Evolutionary conservation across 2,113 vertebrate species (phyloP).

Genomic region (Cygnus buccinator): DNA sequence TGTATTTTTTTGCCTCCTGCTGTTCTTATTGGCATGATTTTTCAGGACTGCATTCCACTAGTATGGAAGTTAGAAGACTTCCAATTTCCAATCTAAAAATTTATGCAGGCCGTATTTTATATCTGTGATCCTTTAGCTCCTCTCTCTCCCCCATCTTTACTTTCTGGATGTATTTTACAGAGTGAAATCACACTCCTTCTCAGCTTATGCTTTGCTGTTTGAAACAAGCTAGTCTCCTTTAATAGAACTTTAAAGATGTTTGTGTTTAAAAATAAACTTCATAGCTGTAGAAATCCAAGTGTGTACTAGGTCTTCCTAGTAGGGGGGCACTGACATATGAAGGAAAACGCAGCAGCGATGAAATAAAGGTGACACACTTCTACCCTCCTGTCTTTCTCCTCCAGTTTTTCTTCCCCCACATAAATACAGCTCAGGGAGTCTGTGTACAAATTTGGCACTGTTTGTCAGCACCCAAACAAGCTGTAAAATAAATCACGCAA

Average conservation of each 20-base stretch:
- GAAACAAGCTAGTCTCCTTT: background rate
- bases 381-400: background rate
- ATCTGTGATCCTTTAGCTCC: background rate
- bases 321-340: accelerated
- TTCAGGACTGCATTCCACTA: background rate
- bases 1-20: background rate
- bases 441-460: background rate
- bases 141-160: background rate
- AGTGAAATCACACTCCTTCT: background rate
- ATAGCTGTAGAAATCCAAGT: background rate
- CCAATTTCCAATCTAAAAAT: background rate
- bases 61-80: background rate
- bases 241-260: background rate
- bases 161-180: background rate
- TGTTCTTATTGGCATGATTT: background rate
- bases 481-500: background rate
- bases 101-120: background rate
- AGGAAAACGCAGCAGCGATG: background rate
- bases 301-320: background rate
- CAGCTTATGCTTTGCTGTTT: background rate
- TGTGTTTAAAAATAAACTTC: background rate
- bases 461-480: conserved; percentile 39
- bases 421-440: background rate
- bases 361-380: background rate
- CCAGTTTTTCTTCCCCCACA: background rate